A percentile compares a stretch with the other conserved stretches of the same genome.
Evolutionary conservation across 2,888 invertebrate genomes (phyloP).

Genomic region (Scelioninae gen. 2): DNA sequence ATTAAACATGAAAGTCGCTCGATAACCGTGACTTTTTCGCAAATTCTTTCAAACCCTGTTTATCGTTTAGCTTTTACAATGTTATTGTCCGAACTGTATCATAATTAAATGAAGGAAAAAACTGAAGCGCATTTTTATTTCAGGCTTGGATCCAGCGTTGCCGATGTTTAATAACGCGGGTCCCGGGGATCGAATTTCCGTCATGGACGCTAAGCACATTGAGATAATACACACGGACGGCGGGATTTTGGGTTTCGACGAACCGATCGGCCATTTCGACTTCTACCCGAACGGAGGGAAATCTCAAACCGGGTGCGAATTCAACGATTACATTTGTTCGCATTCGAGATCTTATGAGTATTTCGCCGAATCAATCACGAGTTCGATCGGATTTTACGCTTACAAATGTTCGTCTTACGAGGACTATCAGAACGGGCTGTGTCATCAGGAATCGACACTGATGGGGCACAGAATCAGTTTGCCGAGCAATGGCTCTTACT

Average conservation of each 20-base stretch:
- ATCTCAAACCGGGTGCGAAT: conserved; percentile 68
- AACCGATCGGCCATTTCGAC: conserved; percentile 72
- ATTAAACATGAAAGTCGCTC: conserved; percentile 1
- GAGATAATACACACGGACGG: conserved; percentile 74
- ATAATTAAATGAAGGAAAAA: too few species aligned
- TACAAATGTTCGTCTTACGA: conserved; percentile 52
- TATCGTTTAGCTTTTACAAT: too few species aligned
- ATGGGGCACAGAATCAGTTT: conserved; percentile 56
- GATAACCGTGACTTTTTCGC: not conserved
- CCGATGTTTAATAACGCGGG: conserved; percentile 68
- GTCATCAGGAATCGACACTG: conserved; percentile 32
- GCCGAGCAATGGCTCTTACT: conserved; percentile 63
- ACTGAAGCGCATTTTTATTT: too few species aligned
- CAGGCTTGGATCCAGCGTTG: conserved; percentile 74
- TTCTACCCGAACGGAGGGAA: conserved; percentile 75
- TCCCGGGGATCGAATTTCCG: conserved; percentile 67
- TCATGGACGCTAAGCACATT: conserved; percentile 71
- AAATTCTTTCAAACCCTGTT: too few species aligned
- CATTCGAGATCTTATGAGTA: conserved; percentile 63
- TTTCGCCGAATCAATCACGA: conserved; percentile 65
- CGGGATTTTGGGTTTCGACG: conserved; percentile 68
- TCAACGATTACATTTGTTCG: conserved; percentile 59
- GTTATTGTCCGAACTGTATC: too few species aligned
- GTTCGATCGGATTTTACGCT: conserved; percentile 53
- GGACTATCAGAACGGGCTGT: conserved; percentile 31